A percentile compares a stretch with the other conserved stretches of the same genome.
phyloP scores from a whole-genome alignment of 2,113 vertebrate species.

The Tonatia bakeri region DNA sequence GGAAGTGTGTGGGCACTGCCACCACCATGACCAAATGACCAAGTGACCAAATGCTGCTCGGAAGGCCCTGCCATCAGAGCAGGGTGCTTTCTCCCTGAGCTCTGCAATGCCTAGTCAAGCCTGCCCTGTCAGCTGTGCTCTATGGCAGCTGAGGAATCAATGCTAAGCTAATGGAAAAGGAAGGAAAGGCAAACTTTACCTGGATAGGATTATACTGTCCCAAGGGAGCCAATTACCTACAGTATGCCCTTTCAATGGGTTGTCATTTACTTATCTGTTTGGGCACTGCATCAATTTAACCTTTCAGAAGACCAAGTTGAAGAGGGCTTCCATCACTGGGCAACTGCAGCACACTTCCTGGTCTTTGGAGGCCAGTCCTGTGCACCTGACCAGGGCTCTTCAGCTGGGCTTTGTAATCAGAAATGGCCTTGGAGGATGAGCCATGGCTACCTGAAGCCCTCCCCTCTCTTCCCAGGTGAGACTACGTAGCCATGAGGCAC shows the following conservation, averaged over 20 bases:
- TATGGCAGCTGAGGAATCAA: not conserved
- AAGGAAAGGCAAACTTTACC: not conserved
- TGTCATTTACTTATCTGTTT: not conserved
- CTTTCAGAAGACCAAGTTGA: not conserved
- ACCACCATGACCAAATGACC: too few relatives aligned
- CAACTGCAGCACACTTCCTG: not conserved
- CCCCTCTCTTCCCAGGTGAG: not conserved
- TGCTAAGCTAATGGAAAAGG: not conserved
- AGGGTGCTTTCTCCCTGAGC: not conserved
- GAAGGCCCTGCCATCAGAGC: not conserved
- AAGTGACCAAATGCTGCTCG: not conserved
- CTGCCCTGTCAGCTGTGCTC: not conserved
- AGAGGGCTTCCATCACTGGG: not conserved
- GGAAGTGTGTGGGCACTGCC: accelerated
- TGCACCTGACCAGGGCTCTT: not conserved
- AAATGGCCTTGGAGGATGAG: not conserved
- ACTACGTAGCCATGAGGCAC: accelerated
- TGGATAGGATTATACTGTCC: not conserved
- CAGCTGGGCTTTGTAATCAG: not conserved
- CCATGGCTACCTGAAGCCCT: not conserved
- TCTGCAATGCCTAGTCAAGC: not conserved
- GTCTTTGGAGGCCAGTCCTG: not conserved
- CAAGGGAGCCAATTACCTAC: not conserved
- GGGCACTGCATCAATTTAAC: too few relatives aligned
- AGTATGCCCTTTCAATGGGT: not conserved